Evolutionary conservation across 2,113 vertebrate species (phyloP), one percentile per base, ranked within the genome.

Genomic region (Phasianus colchicus): DNA sequence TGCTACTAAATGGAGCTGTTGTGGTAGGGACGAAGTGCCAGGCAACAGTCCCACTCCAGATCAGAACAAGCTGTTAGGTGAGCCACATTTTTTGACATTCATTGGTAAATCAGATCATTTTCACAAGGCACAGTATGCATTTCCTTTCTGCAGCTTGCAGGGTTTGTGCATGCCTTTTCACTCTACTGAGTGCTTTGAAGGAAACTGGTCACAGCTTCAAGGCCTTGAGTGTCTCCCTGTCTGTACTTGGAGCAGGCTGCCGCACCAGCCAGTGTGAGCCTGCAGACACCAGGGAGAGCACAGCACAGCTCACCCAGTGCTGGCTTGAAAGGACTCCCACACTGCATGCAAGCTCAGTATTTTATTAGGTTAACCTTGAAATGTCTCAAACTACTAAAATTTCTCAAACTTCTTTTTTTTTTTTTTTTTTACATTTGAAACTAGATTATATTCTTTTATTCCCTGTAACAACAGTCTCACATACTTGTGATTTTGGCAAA

Each of bases 231-330:
- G 80, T 24, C 5, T 86, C 32, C 11, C 22, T 43, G 10, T 52
- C n/a, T 86, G 38, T 64, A n/a, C 81, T 94, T 94, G 61, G 77
- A 84, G 86, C 7, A 1, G 17, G 47, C n/a, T 43, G 87, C 38
- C 11, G 52, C 27, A 36, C 0, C 1, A 64, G 50, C 8, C 10
- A 9, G 10, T 38, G 6, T 43, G 27, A 54, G 27, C 9, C 27
- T 54, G 64, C 69, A 86, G 79, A 81, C 45, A 86, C 5, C 6
- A 42, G 29, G 34, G 48, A 55, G 6, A 20, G 15, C 79, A 60
- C 34, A 55, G 34, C 2, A 36, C 69, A 54, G 52, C 27, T 54
- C 27, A 54, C 14, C 52, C 52, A 54, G 36, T 73, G 14, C 36
- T 82, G 67, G 29, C 55, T 57, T 21, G 25, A 5, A 30, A 55